Evolutionary conservation across 1,140 invertebrate genomes (phyloP), one percentile per base, ranked within the genome.

Genomic region (Drosophila yakuba): DNA sequence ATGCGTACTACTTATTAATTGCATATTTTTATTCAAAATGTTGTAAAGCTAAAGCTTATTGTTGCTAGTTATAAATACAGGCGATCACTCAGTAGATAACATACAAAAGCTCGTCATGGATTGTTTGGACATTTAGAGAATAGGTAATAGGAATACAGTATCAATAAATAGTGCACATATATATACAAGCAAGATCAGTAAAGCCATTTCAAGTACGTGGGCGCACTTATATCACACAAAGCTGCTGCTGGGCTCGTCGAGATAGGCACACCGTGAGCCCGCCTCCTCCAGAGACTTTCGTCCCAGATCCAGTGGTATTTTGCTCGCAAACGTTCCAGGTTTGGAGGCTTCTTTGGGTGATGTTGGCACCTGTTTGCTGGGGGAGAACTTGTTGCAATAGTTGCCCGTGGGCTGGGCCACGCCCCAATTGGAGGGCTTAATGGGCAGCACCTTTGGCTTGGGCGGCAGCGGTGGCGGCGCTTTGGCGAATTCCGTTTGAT

Each of bases 171-270:
- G 55, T 44, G 47, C 51, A 62, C 38, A 58, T 32, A 62, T 55
- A 71, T 59, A 77, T 58, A 75, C 25, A 78, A 39, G 59, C 10
- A 48, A 56, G 39, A 59, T 75, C 52, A 66, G 45, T 59, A 23
- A 45, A 66, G 51, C 28, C 23, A 71, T 50, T 71, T 71, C 38
- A 35, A 45, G 35, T 38, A 15, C 52, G 41, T 48, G 17, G 4
- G 47, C 17, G 23, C 4, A 62, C 23, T 25, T 51, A 11, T 58
- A 28, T 72, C 91, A 95, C 66, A 95, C 94, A 93, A 95, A 95
- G 91, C 94, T 95, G 83, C 94, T 95, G 69, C 94, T 94, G 23
- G 94, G 93, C 75, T 95, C 94, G 68, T 95, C 94, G 14, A 95
- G 88, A 84, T 94, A 95, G 28, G 94, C 93, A 45, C 78, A 93